Percentiles rank a stretch among this genome's conserved stretches.
phyloP scores from a whole-genome alignment of 2,113 vertebrate species.

The Zingel zingel region DNA sequence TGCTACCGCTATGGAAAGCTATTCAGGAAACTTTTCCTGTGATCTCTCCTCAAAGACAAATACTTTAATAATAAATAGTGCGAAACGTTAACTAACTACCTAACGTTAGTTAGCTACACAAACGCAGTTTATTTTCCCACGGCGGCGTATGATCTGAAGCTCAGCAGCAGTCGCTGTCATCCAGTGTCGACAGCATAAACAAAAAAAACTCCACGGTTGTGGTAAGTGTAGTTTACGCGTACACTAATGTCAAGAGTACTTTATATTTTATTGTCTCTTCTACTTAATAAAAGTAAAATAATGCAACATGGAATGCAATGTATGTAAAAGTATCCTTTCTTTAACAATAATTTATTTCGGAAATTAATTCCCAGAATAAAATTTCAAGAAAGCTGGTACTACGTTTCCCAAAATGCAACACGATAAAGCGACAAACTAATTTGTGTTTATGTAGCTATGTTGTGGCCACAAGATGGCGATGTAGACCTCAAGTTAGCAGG shows the following conservation, averaged over 20 bases:
- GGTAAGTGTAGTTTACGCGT: constrained; percentile 75
- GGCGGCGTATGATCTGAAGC: constrained; percentile 37
- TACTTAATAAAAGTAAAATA: not conserved
- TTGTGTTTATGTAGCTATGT: not conserved
- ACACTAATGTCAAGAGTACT: not conserved
- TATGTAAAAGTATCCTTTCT: accelerated
- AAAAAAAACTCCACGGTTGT: constrained; percentile 31
- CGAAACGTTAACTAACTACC: not conserved
- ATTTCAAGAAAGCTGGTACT: not conserved
- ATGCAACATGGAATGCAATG: accelerated
- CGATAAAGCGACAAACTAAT: not conserved
- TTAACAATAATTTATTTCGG: not conserved
- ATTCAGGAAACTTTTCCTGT: not conserved
- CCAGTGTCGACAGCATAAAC: constrained; percentile 55
- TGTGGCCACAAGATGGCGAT: constrained; percentile 64
- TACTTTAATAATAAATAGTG: not conserved
- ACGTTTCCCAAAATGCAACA: constrained; percentile 67
- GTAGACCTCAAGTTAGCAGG: constrained; percentile 10
- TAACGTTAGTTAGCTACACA: not conserved
- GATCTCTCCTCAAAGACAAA: not conserved
- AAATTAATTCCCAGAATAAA: accelerated
- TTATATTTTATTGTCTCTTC: accelerated
- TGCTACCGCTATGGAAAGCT: not conserved
- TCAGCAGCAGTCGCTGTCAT: constrained; percentile 63
- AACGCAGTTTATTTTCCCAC: not conserved